Evolutionary conservation across 2,888 invertebrate species (phyloP), one percentile per base, ranked within the genome.

Genomic region (Peribatodes rhomboidaria): DNA sequence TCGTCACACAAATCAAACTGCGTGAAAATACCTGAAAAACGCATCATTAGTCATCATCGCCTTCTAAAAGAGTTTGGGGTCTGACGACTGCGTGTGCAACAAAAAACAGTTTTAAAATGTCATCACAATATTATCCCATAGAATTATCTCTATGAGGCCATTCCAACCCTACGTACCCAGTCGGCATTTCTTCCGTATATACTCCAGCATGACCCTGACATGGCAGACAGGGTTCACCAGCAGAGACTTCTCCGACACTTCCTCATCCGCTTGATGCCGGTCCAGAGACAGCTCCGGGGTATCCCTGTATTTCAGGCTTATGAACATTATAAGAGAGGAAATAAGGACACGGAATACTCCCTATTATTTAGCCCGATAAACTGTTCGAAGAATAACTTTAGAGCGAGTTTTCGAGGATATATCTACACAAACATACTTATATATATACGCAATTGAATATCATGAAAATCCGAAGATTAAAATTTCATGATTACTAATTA

Each of bases 181-280:
- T n/a, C 75, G 81, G 70, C 91, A 92, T 58, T 80, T 83, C 75
- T 87, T 89, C 66, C 92, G 73, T 9, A 92, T 89, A 61, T 88
- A 91, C 70, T 92, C 92, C 68, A 92, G 74, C 87, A 93, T 88
- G 7, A 90, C 82, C 39, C 92, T 75, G 1, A 90, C 85, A 0
- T 83, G 86, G 37, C 92, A 90, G 31, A 83, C 74, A 0, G 92
- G 92, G 77, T 92, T 92, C 0, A 92, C 88, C 14, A 92, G 75
- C 10, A 92, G 57, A 0, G 76, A 80, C 72, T 86, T 89, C 70
- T 92, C 92, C 0, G 81, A 69, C 0, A 89, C 76, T 0, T 92
- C 70, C 2, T 89, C 31, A 0, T 57, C 61, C 0, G 59, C 52
- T 18, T 27, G 42, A 1, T 59, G 59, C 8, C 65, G 67, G n/a